A percentile compares a stretch with the other conserved stretches of the same genome.
Evolutionary conservation across 2,888 invertebrate genomes (phyloP).

Genomic region (Cephus nigrinus): DNA sequence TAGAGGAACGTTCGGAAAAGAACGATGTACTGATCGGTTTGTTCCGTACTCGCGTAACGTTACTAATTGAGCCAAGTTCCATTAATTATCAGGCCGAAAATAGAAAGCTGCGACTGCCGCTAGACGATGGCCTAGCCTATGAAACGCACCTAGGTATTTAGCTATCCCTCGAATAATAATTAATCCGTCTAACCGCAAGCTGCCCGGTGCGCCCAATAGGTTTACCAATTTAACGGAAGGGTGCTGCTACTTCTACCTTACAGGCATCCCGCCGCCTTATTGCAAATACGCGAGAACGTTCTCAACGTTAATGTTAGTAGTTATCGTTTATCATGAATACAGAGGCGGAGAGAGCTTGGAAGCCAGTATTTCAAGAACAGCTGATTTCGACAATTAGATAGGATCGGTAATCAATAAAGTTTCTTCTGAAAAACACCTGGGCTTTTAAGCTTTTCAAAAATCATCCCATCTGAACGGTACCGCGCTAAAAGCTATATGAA

Average conservation of each 20-base stretch:
- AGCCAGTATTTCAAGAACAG: neutral
- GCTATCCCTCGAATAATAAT: slow-evolving; percentile 51
- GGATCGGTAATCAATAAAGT: neutral
- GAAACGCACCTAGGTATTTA: slow-evolving; percentile 53
- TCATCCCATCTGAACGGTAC: no score
- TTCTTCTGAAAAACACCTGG: neutral
- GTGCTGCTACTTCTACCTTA: neutral
- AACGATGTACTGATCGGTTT: slow-evolving; percentile 18
- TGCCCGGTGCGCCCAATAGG: neutral
- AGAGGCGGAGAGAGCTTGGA: neutral
- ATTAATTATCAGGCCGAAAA: slow-evolving; percentile 48
- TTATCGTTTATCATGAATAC: neutral
- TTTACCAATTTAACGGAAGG: neutral
- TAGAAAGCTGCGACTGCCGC: slow-evolving; percentile 33
- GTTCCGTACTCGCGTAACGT: slow-evolving; percentile 38
- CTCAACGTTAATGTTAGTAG: neutral
- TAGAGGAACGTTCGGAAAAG: neutral
- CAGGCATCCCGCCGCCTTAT: neutral
- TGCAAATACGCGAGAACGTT: neutral
- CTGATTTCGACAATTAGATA: neutral
- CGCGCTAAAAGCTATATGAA: no score
- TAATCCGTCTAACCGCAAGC: slow-evolving; percentile 33
- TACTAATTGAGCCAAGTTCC: slow-evolving; percentile 44
- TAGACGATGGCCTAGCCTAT: slow-evolving; percentile 32
- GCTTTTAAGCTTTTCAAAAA: neutral